Conservation (phyloP, 2,888 invertebrate species). For the Lithophane ornitopus region DNA sequence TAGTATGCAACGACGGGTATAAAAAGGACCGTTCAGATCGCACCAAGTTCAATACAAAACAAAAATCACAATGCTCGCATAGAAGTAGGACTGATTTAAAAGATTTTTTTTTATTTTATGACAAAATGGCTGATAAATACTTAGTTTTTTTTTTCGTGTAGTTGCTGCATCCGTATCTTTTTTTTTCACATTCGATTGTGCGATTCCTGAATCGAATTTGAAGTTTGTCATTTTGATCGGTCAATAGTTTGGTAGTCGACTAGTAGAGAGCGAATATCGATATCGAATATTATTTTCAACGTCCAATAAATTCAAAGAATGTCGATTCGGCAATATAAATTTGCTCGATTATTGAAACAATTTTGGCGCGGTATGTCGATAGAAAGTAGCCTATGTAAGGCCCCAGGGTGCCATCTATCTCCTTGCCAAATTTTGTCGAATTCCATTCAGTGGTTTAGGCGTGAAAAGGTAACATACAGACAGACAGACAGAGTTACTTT, state of each 20-base stretch:
- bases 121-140: neutral
- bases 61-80: slow-evolving; percentile 67
- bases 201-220: neutral
- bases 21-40: slow-evolving; percentile 67
- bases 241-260: neutral
- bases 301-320: neutral
- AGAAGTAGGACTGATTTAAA: slow-evolving; percentile 53
- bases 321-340: neutral
- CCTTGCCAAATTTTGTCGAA: too few species aligned
- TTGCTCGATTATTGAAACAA: too few species aligned
- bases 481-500: too few species aligned
- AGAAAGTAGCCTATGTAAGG: too few species aligned
- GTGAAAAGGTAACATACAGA: too few species aligned
- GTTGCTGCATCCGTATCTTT: neutral
- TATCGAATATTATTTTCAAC: slow-evolving; percentile 1
- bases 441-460: too few species aligned
- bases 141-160: too few species aligned
- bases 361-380: too few species aligned
- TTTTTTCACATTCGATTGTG: neutral
- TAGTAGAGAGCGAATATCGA: slow-evolving; percentile 37
- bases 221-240: neutral
- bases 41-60: slow-evolving; percentile 63
- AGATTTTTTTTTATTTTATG: neutral
- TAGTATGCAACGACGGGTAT: slow-evolving; percentile 68
- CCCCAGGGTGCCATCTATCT: too few species aligned